Conservation (phyloP, 2,113 vertebrate species). For the Tyrannus savana region DNA sequence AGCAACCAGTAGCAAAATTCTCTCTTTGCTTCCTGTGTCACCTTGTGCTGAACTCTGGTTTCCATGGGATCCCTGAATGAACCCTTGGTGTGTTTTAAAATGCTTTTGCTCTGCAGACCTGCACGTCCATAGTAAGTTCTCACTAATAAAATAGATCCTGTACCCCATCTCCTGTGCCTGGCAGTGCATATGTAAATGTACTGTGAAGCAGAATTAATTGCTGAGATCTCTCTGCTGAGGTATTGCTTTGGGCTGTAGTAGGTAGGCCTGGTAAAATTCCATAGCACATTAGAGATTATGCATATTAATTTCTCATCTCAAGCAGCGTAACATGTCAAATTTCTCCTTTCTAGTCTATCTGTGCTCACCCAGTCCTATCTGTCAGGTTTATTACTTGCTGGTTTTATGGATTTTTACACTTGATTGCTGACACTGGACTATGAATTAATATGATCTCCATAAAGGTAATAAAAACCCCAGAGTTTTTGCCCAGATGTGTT, state of each 20-base stretch:
- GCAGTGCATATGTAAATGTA: neutral
- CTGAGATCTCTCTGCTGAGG: conserved; percentile 17
- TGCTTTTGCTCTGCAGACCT: neutral
- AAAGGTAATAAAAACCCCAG: neutral
- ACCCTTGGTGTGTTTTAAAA: neutral
- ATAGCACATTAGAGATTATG: neutral
- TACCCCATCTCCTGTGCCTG: neutral
- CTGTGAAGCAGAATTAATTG: conserved; percentile 15
- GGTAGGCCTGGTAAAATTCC: conserved; percentile 39
- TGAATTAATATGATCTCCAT: neutral
- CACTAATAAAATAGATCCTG: neutral
- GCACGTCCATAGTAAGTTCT: neutral
- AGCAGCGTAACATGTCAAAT: neutral
- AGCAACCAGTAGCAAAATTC: neutral
- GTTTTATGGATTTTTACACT: neutral
- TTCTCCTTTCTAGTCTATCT: neutral
- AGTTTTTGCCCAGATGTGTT: neutral
- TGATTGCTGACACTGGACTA: neutral
- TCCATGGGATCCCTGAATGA: neutral
- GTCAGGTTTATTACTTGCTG: neutral
- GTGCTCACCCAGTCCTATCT: neutral
- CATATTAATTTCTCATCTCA: conserved; percentile 19
- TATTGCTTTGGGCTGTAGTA: neutral
- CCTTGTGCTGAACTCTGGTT: neutral
- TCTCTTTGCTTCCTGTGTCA: neutral